These are phyloP conservation scores for Odontothrips loti DNA, from an alignment of 2,888 invertebrate species.

Conservation along the genomic window DNA sequence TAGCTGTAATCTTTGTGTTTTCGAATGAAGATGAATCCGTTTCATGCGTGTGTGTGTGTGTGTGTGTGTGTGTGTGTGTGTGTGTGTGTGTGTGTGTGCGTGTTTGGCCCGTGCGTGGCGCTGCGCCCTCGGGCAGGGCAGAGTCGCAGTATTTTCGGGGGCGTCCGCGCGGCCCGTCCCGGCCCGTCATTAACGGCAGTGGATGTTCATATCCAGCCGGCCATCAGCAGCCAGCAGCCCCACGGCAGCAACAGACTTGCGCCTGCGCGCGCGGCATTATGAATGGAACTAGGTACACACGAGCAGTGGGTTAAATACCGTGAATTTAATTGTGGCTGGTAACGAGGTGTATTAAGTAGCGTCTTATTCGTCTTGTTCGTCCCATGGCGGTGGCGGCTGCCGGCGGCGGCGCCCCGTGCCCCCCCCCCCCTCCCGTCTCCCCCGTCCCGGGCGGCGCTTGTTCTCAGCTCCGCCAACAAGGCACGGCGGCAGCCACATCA, in stretches of 20 bases:
- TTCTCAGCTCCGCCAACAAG: slow-evolving; percentile 10
- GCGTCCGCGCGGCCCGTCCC: too few species aligned
- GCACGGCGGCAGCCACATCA: too few species aligned
- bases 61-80: not conserved
- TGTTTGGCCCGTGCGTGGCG: not conserved
- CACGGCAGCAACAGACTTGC: too few species aligned
- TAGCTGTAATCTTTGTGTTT: slow-evolving; percentile 19
- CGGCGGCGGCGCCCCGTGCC: too few species aligned
- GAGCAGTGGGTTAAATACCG: slow-evolving; percentile 24
- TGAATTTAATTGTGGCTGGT: slow-evolving; percentile 14
- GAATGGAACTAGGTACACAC: slow-evolving; percentile 24
- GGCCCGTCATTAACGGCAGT: slow-evolving; percentile 9
- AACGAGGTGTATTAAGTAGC: slow-evolving; percentile 24
- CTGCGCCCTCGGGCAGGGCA: too few species aligned
- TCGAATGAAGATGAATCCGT: slow-evolving; percentile 8
- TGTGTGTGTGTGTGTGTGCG: not conserved
- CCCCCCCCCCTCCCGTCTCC: too few species aligned
- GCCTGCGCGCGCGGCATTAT: not conserved
- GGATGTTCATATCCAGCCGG: not conserved
- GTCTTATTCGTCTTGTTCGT: too few species aligned
- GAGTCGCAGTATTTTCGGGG: too few species aligned
- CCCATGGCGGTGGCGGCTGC: too few species aligned
- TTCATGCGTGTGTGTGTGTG: not conserved
- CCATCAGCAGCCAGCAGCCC: not conserved
- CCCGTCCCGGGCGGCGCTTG: slow-evolving; percentile 1